Base-by-base conservation (phyloP, 2,113 vertebrate genomes). In the Lucifuga dentata region DNA sequence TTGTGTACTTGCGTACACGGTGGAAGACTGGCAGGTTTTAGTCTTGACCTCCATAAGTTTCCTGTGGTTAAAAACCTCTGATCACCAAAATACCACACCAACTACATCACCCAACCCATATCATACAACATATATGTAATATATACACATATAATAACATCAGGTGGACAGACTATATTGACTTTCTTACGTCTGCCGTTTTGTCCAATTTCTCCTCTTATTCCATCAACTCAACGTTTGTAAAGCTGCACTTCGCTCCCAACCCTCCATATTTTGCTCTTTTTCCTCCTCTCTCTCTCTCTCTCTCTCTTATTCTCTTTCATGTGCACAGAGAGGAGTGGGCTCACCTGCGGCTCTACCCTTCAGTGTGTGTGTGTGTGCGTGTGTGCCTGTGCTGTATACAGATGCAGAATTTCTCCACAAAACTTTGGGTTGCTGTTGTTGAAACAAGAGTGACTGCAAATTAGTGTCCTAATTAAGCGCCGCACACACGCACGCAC, bases 1-100 rank as follows among this genome's bases (percentile, higher is more conserved):
- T 61, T 68, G 55, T 64, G 70, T 71, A 70, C 78, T 79, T 70
- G 63, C 61, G 56, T 71, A 71, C 73, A 66, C 16, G 46, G 65
- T 24, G 44, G 46, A 32, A 56, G 62, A 60, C 17, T 55, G 73
- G 79, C 73, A 40, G 70, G 51, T n/a, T n/a, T n/a, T n/a, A n/a
- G 48, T 66, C 52, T 55, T 87, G 81, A 85, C 86, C 88, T 87
- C 79, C 77, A 59, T 38, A 61, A 83, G 68, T 76, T 84, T 78
- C 61, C 66, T 73, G 48, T 71, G 71, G 73, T 82, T 71, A 67
- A 49, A 73, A 32, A 73, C 61, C 59, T 70, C n/a, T n/a, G n/a
- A n/a, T n/a, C n/a, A n/a, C n/a, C n/a, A n/a, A n/a, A n/a, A n/a
- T n/a, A 80, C 68, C 62, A 66, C 65, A 63, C 65, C 73, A 80